Evolutionary conservation across 2,797 vertebrate species (phyloP).

Genomic region (Poecilia picta): DNA sequence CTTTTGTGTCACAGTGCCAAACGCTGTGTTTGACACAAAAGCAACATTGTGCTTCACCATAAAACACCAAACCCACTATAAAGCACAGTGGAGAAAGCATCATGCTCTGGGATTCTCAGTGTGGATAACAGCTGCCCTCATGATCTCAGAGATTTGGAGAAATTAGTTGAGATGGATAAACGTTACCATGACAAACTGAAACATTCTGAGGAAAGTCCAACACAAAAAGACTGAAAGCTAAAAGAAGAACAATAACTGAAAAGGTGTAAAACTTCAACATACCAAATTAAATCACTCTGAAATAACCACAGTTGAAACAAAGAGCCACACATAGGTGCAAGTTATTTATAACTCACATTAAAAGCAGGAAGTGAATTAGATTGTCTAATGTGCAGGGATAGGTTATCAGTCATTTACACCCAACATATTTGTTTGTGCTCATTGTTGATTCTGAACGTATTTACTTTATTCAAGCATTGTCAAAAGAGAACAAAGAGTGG

Average conservation of each 20-base stretch:
- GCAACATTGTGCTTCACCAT: neutral
- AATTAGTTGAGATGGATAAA: neutral
- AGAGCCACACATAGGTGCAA: neutral
- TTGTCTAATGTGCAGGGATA: neutral
- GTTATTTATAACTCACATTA: neutral
- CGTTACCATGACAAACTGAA: neutral
- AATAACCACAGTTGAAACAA: neutral
- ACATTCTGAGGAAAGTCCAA: neutral
- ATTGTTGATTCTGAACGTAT: neutral
- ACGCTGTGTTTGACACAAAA: neutral
- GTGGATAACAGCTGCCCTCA: neutral
- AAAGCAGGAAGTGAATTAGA: neutral
- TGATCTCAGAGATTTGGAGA: neutral
- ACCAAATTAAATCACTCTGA: neutral
- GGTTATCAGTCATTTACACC: neutral
- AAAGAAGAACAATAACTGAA: neutral
- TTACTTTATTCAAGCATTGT: neutral
- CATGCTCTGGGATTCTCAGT: neutral
- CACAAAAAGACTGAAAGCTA: neutral
- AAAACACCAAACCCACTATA: neutral
- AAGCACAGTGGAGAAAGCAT: neutral
- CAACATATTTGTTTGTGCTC: neutral
- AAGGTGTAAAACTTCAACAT: neutral
- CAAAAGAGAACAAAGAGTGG: neutral
- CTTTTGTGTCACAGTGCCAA: neutral